Conservation (phyloP, 2,113 vertebrate genomes). For the Ctenomys sociabilis region DNA sequence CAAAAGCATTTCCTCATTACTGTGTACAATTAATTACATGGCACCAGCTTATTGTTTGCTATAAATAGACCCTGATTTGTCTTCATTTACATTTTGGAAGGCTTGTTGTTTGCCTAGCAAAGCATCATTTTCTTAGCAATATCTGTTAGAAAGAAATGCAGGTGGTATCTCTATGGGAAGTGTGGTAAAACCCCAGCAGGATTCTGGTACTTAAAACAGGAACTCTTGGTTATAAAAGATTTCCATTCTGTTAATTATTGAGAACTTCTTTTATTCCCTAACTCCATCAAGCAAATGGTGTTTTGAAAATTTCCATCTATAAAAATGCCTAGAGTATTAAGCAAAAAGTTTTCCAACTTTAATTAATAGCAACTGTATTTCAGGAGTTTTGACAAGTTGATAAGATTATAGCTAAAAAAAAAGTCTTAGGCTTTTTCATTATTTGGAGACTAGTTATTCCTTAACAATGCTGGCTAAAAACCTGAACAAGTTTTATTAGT, state of each 20-base stretch:
- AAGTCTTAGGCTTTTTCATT: background rate
- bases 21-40: constrained; percentile 65
- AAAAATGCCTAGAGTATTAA: background rate
- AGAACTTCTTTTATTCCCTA: background rate
- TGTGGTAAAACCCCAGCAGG: background rate
- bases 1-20: constrained; percentile 62
- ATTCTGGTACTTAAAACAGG: constrained; percentile 10
- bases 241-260: constrained; percentile 16
- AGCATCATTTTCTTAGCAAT: constrained; percentile 21
- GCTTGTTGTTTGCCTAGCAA: constrained; percentile 42
- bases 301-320: background rate
- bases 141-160: constrained; percentile 32
- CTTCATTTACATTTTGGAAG: constrained; percentile 72
- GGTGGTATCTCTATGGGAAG: background rate
- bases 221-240: background rate
- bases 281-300: background rate
- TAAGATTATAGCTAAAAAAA: background rate
- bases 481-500: background rate
- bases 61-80: constrained; percentile 50
- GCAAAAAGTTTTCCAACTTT: constrained; percentile 7
- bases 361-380: background rate
- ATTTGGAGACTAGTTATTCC: constrained; percentile 18
- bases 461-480: constrained; percentile 12
- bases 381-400: background rate
- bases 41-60: constrained; percentile 60